Base-by-base conservation (phyloP, 2,888 invertebrate genomes). In the Polietes domitor region DNA sequence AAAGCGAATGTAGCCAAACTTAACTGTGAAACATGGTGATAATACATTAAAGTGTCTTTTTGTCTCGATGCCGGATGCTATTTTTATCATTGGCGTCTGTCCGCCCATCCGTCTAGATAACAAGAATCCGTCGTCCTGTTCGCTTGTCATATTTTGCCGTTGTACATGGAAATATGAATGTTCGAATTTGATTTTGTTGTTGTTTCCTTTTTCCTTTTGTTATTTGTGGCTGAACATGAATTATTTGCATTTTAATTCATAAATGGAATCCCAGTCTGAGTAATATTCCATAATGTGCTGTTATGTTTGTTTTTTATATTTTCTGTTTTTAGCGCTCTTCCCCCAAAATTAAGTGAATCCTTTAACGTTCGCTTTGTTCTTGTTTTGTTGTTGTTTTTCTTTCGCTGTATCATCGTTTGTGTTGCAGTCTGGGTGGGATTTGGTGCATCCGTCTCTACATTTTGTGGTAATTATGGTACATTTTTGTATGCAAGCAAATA, bases 171-270 rank as follows among this genome's bases (percentile, higher is more conserved):
- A 37, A 37, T 21, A 9, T 72, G 47, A 55, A 41, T 55, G 55
- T 37, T 19, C 15, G 12, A 10, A 6, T 37, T 43, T 68, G 21
- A 65, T 65, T 2, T 68, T 15, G 24, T 68, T 65, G 15, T 28
- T 28, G 28, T 63, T 32, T 65, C 26, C 19, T 21, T 32, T 32
- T 68, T 58, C 26, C 79, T 82, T 55, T 63, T 82, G 80, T 72
- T 73, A 79, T 80, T 79, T 77, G 82, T 74, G 41, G 86, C 85
- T 87, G 82, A 84, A 86, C 84, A 88, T 89, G 83, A 88, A 87
- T 88, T 87, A 88, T 88, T 87, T 87, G 76, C 85, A 86, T 87
- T 86, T 88, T 88, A 87, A 88, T 87, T 88, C 86, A 81, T 86
- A 88, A 87, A 87, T 87, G 87, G 85, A 85, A 83, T 65, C 28